A percentile compares a stretch with the other conserved stretches of the same genome.
These are phyloP conservation scores for Heptranchias perlo DNA, from an alignment of 2,113 vertebrate species.

Conservation along the genomic window DNA sequence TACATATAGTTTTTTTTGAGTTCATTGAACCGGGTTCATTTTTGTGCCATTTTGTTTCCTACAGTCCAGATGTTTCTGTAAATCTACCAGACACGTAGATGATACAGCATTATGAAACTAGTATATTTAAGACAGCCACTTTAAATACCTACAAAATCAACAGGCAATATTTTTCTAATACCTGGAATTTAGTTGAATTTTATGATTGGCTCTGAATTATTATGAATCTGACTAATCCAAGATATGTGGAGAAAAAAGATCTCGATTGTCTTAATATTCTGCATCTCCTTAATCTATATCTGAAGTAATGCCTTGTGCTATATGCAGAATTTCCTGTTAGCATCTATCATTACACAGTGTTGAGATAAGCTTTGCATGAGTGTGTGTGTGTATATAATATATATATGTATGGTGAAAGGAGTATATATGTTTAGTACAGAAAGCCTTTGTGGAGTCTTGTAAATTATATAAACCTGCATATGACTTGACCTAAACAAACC, in stretches of 20 bases:
- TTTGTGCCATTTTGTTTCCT: neutral
- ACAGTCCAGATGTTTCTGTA: neutral
- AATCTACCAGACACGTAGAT: neutral
- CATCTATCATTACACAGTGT: no score
- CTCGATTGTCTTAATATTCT: neutral
- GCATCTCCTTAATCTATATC: neutral
- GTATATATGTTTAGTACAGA: slow-evolving; percentile 48
- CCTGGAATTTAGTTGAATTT: neutral
- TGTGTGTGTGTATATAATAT: slow-evolving; percentile 36
- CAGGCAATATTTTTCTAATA: neutral
- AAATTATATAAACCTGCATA: slow-evolving; percentile 47
- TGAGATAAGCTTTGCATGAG: neutral
- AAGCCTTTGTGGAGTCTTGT: slow-evolving; percentile 53
- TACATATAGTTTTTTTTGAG: neutral
- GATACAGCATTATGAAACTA: neutral
- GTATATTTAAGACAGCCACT: neutral
- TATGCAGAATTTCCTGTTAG: slow-evolving; percentile 5
- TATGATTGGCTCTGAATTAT: neutral
- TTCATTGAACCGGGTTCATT: neutral
- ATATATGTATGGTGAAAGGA: slow-evolving; percentile 45
- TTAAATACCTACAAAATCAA: neutral
- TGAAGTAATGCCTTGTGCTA: neutral
- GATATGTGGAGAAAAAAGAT: neutral
- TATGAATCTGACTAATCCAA: neutral
- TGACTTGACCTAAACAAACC: slow-evolving; percentile 52